phyloP scores from a whole-genome alignment of 2,888 invertebrate species.

The Uloborus plumipes region DNA sequence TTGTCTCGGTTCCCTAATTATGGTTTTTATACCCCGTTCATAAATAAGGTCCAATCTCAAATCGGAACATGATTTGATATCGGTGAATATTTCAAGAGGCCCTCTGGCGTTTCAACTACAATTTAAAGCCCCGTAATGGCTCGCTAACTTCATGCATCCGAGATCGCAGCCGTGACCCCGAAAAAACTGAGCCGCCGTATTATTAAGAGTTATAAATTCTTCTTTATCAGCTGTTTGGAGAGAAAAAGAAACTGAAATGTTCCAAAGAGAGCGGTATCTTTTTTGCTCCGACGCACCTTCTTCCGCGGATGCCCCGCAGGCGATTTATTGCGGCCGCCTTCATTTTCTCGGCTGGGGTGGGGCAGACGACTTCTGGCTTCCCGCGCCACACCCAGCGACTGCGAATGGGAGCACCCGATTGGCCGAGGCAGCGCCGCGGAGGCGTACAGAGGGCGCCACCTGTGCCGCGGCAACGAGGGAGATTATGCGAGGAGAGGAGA shows the following conservation, averaged over 20 bases:
- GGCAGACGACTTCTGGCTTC: constrained; percentile 46
- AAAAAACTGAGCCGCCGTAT: too few relatives aligned
- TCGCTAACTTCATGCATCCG: too few relatives aligned
- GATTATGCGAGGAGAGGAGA: not conserved
- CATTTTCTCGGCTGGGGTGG: constrained; percentile 54
- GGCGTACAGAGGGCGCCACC: constrained; percentile 60
- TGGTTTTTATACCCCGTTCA: too few relatives aligned
- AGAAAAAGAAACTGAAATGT: not conserved
- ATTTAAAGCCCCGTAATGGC: too few relatives aligned
- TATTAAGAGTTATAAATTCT: too few relatives aligned
- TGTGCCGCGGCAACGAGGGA: constrained; percentile 4
- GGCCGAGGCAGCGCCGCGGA: constrained; percentile 15
- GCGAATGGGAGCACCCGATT: constrained; percentile 45
- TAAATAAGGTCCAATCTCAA: too few relatives aligned
- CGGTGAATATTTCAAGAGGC: too few relatives aligned
- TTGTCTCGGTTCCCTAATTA: too few relatives aligned
- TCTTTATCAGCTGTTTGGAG: too few relatives aligned
- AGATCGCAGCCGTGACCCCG: too few relatives aligned
- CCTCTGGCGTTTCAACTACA: too few relatives aligned
- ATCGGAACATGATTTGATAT: too few relatives aligned
- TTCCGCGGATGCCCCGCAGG: constrained; percentile 6
- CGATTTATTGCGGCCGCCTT: constrained; percentile 57
- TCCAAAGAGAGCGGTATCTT: constrained; percentile 31
- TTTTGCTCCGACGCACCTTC: constrained; percentile 25
- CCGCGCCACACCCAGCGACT: constrained; percentile 53